Conservation (phyloP, 2,113 vertebrate species). For the Ochotona curzoniae region DNA sequence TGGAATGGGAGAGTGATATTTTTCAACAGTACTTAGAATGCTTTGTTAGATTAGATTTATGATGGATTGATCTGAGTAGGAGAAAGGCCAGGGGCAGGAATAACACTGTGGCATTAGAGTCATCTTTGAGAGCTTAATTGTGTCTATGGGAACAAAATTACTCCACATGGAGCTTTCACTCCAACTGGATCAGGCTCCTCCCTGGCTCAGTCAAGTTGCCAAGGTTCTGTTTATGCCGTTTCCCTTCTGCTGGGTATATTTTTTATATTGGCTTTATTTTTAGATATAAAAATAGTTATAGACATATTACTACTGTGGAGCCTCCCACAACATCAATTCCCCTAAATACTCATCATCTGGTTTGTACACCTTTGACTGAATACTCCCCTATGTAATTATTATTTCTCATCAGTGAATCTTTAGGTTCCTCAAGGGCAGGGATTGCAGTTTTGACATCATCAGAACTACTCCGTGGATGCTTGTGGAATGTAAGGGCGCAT, state of each 20-base stretch:
- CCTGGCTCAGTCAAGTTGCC: neutral
- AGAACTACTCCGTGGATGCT: conserved; percentile 42
- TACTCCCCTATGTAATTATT: conserved; percentile 45
- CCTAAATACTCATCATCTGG: conserved; percentile 29
- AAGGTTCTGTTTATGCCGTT: neutral
- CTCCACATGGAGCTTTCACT: neutral
- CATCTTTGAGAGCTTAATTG: conserved; percentile 28
- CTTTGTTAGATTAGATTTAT: conserved; percentile 50
- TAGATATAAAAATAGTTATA: conserved; percentile 24
- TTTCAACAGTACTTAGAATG: conserved; percentile 17
- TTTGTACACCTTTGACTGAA: conserved; percentile 45
- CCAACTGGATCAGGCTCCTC: neutral
- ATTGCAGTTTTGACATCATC: neutral
- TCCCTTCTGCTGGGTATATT: neutral
- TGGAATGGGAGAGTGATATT: conserved; percentile 9
- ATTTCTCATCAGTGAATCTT: conserved; percentile 49
- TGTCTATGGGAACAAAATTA: neutral
- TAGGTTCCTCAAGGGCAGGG: conserved; percentile 9
- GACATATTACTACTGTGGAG: neutral
- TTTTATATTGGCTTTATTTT: conserved; percentile 29
- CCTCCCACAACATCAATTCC: neutral
- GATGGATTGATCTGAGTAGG: conserved; percentile 32
- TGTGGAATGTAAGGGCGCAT: conserved; percentile 50
- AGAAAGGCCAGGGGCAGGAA: conserved; percentile 32
- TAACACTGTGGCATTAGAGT: neutral